These are phyloP conservation scores for Enteromius mattozi DNA, from an alignment of 2,797 vertebrate genomes.

Conservation along the genomic window DNA sequence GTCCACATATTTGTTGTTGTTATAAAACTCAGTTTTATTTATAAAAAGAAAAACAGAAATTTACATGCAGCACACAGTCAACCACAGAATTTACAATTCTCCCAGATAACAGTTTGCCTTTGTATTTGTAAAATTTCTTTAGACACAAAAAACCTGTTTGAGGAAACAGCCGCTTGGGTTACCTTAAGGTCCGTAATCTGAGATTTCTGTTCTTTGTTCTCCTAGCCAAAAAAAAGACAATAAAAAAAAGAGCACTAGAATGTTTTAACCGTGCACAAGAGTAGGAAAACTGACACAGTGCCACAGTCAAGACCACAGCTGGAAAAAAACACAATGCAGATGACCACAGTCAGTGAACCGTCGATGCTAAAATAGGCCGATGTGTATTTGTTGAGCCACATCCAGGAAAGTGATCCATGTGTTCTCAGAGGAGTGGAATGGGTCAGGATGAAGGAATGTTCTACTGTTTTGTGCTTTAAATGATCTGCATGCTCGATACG, in stretches of 20 bases:
- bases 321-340: conserved; percentile 52
- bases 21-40: neutral
- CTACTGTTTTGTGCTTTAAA: conserved; percentile 35
- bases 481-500: conserved; percentile 19
- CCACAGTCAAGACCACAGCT: conserved; percentile 61
- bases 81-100: conserved; percentile 19
- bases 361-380: conserved; percentile 49
- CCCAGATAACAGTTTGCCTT: conserved; percentile 1
- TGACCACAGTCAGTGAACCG: conserved; percentile 59
- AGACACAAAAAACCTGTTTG: conserved; percentile 32
- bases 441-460: conserved; percentile 52
- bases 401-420: conserved; percentile 55
- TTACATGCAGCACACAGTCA: neutral
- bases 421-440: conserved; percentile 53
- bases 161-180: conserved; percentile 45
- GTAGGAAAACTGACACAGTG: conserved; percentile 57
- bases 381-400: conserved; percentile 56
- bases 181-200: conserved; percentile 60
- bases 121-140: conserved; percentile 33
- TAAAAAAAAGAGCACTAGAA: conserved; percentile 59
- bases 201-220: conserved; percentile 72
- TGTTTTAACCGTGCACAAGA: conserved; percentile 62
- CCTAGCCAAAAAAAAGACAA: conserved; percentile 65
- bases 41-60: neutral
- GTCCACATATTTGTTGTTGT: conserved; percentile 10